Conservation (phyloP, 2,888 invertebrate species). For the Sphecodes monilicornis region DNA sequence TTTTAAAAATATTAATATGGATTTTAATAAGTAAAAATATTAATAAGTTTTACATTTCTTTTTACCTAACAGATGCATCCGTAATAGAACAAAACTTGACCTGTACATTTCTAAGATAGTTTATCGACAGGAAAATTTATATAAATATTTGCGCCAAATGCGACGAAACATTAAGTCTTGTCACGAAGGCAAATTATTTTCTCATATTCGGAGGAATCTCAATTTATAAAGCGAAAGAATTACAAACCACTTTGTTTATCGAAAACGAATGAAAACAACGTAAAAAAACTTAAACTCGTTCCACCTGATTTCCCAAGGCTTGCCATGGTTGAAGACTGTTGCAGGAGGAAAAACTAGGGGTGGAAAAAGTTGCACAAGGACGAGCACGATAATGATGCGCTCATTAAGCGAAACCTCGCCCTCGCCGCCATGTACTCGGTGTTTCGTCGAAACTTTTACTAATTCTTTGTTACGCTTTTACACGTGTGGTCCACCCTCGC, state of each 20-base stretch:
- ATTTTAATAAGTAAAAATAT: too few species aligned
- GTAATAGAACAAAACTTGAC: too few species aligned
- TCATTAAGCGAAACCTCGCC: conserved; percentile 44
- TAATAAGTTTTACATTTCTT: too few species aligned
- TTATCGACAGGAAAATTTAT: neutral
- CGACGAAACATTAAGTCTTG: neutral
- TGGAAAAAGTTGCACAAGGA: conserved; percentile 38
- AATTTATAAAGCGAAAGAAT: neutral
- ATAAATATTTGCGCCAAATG: neutral
- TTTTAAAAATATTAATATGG: too few species aligned
- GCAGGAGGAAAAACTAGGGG: neutral
- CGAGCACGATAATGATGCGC: conserved; percentile 58
- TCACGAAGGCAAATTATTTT: neutral
- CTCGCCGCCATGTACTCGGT: conserved; percentile 7
- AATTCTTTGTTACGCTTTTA: neutral
- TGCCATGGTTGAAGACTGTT: neutral
- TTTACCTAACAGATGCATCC: too few species aligned
- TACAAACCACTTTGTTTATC: neutral
- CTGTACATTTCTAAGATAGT: neutral
- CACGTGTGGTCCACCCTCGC: neutral
- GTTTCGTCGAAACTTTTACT: neutral
- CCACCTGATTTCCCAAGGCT: neutral
- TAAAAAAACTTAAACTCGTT: neutral
- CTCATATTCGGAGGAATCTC: neutral
- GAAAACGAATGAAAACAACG: neutral